Conservation (phyloP, 2,888 invertebrate genomes). For the Noctua fimbriata region DNA sequence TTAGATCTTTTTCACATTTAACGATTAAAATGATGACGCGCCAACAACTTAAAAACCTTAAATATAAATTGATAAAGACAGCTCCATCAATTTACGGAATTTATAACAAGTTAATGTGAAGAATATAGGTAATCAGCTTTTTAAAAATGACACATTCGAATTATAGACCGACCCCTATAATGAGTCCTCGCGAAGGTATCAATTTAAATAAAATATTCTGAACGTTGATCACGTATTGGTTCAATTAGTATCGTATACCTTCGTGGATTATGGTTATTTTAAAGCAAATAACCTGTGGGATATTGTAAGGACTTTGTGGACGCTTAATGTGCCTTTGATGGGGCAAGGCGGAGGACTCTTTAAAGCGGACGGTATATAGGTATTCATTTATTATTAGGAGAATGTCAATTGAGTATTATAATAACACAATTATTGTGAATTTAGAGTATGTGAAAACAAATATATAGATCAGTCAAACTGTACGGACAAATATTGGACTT, state of each 20-base stretch:
- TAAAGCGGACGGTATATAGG: neutral
- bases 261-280: too few species aligned
- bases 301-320: too few species aligned
- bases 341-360: too few species aligned
- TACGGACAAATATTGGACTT: neutral
- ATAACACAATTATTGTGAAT: neutral
- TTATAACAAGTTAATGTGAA: neutral
- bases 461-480: neutral
- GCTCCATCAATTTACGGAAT: neutral
- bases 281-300: too few species aligned
- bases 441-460: neutral
- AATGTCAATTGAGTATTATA: slow-evolving; percentile 15
- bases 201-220: too few species aligned
- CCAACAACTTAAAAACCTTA: neutral
- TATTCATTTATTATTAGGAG: neutral
- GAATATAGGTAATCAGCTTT: neutral
- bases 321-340: too few species aligned
- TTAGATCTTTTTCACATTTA: neutral
- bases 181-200: too few species aligned
- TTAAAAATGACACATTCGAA: neutral
- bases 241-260: too few species aligned
- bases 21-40: neutral
- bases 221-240: too few species aligned
- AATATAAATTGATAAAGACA: neutral
- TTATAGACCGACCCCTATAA: neutral